A percentile compares a stretch with the other conserved stretches of the same genome.
Conservation (phyloP, 2,888 invertebrate genomes). For the Linnaemya vulpina region DNA sequence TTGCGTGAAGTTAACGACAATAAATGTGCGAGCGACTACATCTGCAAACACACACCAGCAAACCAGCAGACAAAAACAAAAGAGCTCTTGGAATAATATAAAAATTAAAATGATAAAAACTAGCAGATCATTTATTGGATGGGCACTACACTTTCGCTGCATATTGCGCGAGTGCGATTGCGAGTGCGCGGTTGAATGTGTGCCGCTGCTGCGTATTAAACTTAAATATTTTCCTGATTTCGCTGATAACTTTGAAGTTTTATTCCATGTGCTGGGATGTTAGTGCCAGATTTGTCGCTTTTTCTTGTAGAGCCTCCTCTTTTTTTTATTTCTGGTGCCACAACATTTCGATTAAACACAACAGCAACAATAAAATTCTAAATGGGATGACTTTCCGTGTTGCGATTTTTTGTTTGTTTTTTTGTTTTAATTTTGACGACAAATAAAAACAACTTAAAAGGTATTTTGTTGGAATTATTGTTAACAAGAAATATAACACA, state of each 20-base stretch:
- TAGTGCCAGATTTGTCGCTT: constrained; percentile 82
- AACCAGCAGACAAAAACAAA: background rate
- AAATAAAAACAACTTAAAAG: constrained; percentile 69
- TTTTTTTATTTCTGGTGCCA: constrained; percentile 33
- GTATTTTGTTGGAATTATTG: constrained; percentile 81
- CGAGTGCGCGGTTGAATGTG: constrained; percentile 12
- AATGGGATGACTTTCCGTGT: constrained; percentile 21
- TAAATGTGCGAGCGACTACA: constrained; percentile 62
- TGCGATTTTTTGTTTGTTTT: constrained; percentile 62
- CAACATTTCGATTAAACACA: constrained; percentile 9
- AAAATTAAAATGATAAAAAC: constrained; percentile 44
- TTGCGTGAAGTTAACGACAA: constrained; percentile 69
- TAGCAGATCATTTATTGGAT: constrained; percentile 48
- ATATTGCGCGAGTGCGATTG: background rate
- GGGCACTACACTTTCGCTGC: constrained; percentile 32
- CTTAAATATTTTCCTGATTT: constrained; percentile 74
- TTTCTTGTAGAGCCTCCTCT: constrained; percentile 74
- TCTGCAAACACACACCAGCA: constrained; percentile 38
- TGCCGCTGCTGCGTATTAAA: constrained; percentile 38
- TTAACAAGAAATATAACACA: constrained; percentile 78
- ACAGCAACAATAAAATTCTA: constrained; percentile 15
- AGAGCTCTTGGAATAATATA: background rate
- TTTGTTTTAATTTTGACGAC: constrained; percentile 67
- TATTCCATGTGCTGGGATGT: constrained; percentile 78
- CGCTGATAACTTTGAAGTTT: constrained; percentile 81